Evolutionary conservation across 1,140 invertebrate species (phyloP).

Genomic region (Meloidogyne exigua): DNA sequence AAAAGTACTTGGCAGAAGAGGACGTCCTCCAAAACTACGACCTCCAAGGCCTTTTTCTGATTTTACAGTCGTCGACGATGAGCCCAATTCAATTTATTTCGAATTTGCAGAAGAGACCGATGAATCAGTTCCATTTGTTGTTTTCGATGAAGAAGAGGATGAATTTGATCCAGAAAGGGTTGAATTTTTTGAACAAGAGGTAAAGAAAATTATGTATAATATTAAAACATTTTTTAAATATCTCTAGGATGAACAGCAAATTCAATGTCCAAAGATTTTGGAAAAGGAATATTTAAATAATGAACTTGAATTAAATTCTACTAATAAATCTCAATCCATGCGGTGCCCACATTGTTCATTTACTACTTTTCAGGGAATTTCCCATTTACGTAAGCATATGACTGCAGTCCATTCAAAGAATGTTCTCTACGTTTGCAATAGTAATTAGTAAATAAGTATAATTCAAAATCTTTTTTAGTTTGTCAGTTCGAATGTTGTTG

Average conservation of each 20-base stretch:
- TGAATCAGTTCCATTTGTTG: not conserved
- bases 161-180: constrained; percentile 38
- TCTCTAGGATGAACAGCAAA: not conserved
- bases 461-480: constrained; percentile 49
- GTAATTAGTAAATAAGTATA: not conserved
- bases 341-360: constrained; percentile 18
- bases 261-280: not conserved
- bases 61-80: constrained; percentile 39
- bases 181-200: constrained; percentile 24
- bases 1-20: constrained; percentile 30
- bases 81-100: constrained; percentile 35
- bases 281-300: not conserved
- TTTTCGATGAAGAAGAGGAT: constrained; percentile 40
- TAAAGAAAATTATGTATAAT: not conserved
- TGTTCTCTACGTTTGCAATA: constrained; percentile 70
- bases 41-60: constrained; percentile 17
- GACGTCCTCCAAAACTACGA: constrained; percentile 50
- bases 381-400: constrained; percentile 67
- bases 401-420: constrained; percentile 68
- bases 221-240: not conserved
- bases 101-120: constrained; percentile 32
- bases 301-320: constrained; percentile 36
- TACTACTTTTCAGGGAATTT: constrained; percentile 67
- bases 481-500: constrained; percentile 72
- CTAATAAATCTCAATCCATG: constrained; percentile 47